These are phyloP conservation scores for Tenthredo notha DNA, from an alignment of 2,888 invertebrate genomes.

Conservation along the genomic window DNA sequence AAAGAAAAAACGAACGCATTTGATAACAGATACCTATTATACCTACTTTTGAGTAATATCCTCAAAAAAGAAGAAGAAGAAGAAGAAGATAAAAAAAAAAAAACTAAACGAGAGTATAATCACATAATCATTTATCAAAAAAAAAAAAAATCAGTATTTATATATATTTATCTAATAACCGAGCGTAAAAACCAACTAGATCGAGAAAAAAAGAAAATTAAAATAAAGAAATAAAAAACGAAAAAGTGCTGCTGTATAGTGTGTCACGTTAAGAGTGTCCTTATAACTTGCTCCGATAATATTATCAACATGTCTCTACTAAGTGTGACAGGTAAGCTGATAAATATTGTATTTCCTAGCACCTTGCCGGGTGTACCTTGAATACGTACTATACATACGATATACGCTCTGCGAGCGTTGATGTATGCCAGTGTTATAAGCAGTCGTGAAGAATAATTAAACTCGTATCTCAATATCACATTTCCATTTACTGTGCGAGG, in stretches of 20 bases:
- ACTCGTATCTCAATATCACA: constrained; percentile 23
- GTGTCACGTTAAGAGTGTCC: constrained; percentile 46
- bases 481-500: constrained; percentile 14
- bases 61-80: background rate
- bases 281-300: constrained; percentile 42
- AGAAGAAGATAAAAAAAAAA: background rate
- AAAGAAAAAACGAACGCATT: background rate
- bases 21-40: background rate
- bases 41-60: background rate
- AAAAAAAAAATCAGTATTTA: constrained; percentile 8
- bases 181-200: background rate
- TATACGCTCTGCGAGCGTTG: background rate
- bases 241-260: constrained; percentile 26
- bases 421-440: constrained; percentile 16
- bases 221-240: background rate
- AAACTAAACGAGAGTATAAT: constrained; percentile 2
- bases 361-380: background rate
- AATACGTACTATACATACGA: background rate
- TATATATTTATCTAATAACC: constrained; percentile 29
- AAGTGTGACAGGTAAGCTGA: constrained; percentile 70
- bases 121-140: constrained; percentile 22
- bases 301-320: constrained; percentile 68
- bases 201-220: background rate
- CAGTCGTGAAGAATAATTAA: constrained; percentile 25
- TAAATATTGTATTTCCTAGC: constrained; percentile 18